Conservation (phyloP, 2,113 vertebrate genomes). For the Dasypus novemcinctus region DNA sequence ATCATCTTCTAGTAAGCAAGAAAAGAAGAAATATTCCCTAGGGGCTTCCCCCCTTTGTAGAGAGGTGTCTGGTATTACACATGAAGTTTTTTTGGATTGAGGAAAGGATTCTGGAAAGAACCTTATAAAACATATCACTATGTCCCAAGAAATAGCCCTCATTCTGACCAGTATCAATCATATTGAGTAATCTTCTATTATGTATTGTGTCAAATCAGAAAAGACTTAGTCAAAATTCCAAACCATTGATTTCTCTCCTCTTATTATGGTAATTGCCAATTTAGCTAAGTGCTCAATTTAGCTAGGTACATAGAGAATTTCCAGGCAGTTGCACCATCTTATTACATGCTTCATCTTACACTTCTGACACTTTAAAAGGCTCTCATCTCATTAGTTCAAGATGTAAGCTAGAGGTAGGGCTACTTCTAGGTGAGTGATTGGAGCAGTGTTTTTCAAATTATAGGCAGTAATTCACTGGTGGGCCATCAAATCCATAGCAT, state of each 20-base stretch:
- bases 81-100: constrained; percentile 26
- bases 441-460: background rate
- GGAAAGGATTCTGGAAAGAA: background rate
- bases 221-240: constrained; percentile 19
- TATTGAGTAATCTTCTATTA: background rate
- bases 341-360: background rate
- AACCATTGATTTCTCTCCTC: background rate
- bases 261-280: background rate
- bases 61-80: constrained; percentile 15
- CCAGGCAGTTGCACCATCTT: background rate
- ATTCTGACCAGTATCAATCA: background rate
- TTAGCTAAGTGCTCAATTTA: background rate
- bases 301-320: background rate
- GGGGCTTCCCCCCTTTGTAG: background rate
- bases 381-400: background rate
- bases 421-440: background rate
- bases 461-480: background rate
- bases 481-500: background rate
- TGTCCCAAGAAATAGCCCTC: background rate
- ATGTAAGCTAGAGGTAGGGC: background rate
- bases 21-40: constrained; percentile 15
- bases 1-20: constrained; percentile 42
- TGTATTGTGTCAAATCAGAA: background rate
- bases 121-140: constrained; percentile 16
- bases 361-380: constrained; percentile 1